Evolutionary conservation across 1,140 invertebrate species (phyloP).

Genomic region (Aplysia californica): DNA sequence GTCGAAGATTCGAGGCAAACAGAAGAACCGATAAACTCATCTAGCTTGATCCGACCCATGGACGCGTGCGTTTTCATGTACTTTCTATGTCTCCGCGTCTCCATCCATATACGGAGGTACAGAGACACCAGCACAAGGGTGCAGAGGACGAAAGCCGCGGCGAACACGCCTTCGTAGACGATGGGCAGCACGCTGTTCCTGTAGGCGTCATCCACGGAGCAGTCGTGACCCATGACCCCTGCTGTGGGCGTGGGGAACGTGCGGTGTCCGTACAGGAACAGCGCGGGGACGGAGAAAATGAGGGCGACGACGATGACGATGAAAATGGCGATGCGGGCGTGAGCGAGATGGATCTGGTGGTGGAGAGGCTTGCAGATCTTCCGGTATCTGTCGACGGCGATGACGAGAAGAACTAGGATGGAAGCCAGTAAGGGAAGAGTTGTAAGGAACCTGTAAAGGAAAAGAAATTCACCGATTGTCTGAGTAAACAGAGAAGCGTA

Average conservation of each 20-base stretch:
- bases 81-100: slow-evolving; percentile 19
- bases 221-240: slow-evolving; percentile 23
- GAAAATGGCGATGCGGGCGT: slow-evolving; percentile 12
- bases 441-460: slow-evolving; percentile 4
- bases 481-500: no score
- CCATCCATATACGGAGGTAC: slow-evolving; percentile 22
- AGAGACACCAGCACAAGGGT: slow-evolving; percentile 9
- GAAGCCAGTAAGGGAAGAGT: slow-evolving; percentile 26
- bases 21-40: no score
- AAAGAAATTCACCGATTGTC: no score
- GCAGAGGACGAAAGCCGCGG: neutral
- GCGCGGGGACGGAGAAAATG: slow-evolving; percentile 21
- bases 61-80: slow-evolving; percentile 23
- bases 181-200: slow-evolving; percentile 15
- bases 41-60: no score
- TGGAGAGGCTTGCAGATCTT: slow-evolving; percentile 38
- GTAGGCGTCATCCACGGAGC: slow-evolving; percentile 29
- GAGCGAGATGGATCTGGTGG: slow-evolving; percentile 12
- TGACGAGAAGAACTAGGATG: slow-evolving; percentile 34
- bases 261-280: slow-evolving; percentile 24
- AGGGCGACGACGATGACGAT: slow-evolving; percentile 7
- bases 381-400: slow-evolving; percentile 39
- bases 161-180: slow-evolving; percentile 24
- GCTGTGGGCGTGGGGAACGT: slow-evolving; percentile 3
- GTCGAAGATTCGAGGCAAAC: no score